A percentile compares a stretch with the other conserved stretches of the same genome.
phyloP scores from a whole-genome alignment of 37 sponge, comb jelly and placozoan species.

The Beroe ovata region DNA sequence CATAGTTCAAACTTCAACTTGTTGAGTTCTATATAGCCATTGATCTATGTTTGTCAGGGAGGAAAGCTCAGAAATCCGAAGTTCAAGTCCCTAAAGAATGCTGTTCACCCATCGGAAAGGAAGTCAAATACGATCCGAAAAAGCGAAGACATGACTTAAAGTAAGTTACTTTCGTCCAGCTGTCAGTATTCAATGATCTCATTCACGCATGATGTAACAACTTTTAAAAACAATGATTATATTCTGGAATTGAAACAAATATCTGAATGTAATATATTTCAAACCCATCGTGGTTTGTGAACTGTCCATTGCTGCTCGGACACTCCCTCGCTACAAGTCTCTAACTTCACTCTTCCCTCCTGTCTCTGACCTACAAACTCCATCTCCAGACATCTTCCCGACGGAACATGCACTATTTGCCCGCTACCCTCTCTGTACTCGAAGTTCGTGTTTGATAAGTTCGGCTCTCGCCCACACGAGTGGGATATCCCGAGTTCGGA shows the following conservation, averaged over 20 bases:
- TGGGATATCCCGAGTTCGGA: not conserved
- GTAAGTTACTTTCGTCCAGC: too few species aligned
- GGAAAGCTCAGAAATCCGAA: conserved; percentile 41
- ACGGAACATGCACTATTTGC: not conserved
- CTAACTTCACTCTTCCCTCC: not conserved
- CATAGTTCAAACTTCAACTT: too few species aligned
- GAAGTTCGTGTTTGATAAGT: not conserved
- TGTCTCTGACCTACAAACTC: not conserved
- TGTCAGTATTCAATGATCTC: not conserved
- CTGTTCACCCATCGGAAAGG: conserved; percentile 15
- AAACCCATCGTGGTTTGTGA: not conserved
- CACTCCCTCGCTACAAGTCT: not conserved
- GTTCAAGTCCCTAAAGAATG: conserved; percentile 50
- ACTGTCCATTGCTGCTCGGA: not conserved
- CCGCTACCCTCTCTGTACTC: not conserved
- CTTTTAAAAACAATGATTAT: too few species aligned
- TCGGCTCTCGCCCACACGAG: not conserved
- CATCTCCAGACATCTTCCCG: not conserved
- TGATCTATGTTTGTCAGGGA: conserved; percentile 17
- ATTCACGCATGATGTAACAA: too few species aligned
- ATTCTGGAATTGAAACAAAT: too few species aligned
- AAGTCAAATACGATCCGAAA: conserved; percentile 44
- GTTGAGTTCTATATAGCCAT: too few species aligned
- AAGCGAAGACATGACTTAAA: conserved; percentile 28
- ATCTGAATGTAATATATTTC: too few species aligned